These are phyloP conservation scores for Panonychus citri DNA, from an alignment of 1,140 invertebrate genomes.

Conservation along the genomic window DNA sequence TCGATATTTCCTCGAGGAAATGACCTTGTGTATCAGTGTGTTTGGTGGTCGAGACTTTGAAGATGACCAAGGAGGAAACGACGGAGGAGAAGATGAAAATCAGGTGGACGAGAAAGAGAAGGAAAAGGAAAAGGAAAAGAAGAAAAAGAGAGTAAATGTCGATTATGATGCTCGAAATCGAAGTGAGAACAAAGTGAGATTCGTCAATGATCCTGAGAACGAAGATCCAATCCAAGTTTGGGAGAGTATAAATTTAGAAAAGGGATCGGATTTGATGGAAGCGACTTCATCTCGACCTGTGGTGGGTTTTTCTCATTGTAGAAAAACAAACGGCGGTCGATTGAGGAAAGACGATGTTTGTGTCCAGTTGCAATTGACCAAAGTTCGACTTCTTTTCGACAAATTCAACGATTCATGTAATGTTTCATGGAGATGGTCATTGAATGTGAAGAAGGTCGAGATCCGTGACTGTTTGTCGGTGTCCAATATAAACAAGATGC, in stretches of 20 bases:
- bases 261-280: neutral
- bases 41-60: slow-evolving; percentile 72
- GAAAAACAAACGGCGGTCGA: slow-evolving; percentile 6
- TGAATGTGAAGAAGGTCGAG: slow-evolving; percentile 67
- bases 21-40: slow-evolving; percentile 71
- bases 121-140: too few relatives aligned
- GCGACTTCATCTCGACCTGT: too few relatives aligned
- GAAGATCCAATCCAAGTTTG: slow-evolving; percentile 8
- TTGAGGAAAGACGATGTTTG: slow-evolving; percentile 8
- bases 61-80: slow-evolving; percentile 1
- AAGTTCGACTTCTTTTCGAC: slow-evolving; percentile 8
- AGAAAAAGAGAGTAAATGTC: neutral
- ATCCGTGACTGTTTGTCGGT: slow-evolving; percentile 55
- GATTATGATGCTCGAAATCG: neutral
- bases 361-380: slow-evolving; percentile 7
- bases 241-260: slow-evolving; percentile 11
- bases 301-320: neutral
- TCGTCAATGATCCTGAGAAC: neutral
- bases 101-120: too few relatives aligned
- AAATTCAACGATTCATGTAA: neutral
- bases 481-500: slow-evolving; percentile 80
- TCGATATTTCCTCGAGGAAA: slow-evolving; percentile 63
- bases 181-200: slow-evolving; percentile 1
- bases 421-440: slow-evolving; percentile 24
- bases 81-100: neutral